A percentile compares a stretch with the other conserved stretches of the same genome.
phyloP scores from a whole-genome alignment of 2,797 vertebrate species.

The Gymnoscopelus braueri region DNA sequence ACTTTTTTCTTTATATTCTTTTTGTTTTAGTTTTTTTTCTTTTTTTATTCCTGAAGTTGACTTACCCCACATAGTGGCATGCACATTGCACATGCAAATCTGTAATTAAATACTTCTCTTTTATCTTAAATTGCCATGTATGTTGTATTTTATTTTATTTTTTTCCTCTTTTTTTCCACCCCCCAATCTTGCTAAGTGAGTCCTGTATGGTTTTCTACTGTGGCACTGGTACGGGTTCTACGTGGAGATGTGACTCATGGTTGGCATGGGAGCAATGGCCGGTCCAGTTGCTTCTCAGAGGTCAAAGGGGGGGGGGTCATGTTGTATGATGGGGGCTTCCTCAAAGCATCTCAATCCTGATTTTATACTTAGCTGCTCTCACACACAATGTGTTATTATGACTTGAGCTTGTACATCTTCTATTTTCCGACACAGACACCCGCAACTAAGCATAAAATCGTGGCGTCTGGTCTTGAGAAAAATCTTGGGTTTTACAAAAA shows the following conservation, averaged over 20 bases:
- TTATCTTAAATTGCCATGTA: constrained; percentile 77
- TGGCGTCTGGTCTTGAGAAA: no score
- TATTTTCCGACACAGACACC: no score
- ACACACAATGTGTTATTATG: no score
- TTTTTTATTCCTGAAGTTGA: constrained; percentile 86
- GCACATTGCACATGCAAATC: constrained; percentile 90
- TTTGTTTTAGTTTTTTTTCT: constrained; percentile 67
- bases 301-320: neutral
- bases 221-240: constrained; percentile 70
- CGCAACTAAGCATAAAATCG: no score
- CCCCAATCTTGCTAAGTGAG: constrained; percentile 70
- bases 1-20: constrained; percentile 74
- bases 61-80: constrained; percentile 86
- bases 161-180: constrained; percentile 49
- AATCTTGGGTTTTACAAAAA: no score
- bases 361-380: no score
- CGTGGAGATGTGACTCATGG: constrained; percentile 51
- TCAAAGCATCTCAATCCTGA: no score
- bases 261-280: constrained; percentile 15
- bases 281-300: constrained; percentile 44
- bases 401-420: no score
- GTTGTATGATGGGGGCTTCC: no score
- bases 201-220: constrained; percentile 76
- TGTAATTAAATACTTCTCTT: constrained; percentile 84
- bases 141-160: constrained; percentile 27